Percentiles rank a stretch among this genome's conserved stretches.
Conservation (phyloP, 2,888 invertebrate genomes). For the Molorchus minor region DNA sequence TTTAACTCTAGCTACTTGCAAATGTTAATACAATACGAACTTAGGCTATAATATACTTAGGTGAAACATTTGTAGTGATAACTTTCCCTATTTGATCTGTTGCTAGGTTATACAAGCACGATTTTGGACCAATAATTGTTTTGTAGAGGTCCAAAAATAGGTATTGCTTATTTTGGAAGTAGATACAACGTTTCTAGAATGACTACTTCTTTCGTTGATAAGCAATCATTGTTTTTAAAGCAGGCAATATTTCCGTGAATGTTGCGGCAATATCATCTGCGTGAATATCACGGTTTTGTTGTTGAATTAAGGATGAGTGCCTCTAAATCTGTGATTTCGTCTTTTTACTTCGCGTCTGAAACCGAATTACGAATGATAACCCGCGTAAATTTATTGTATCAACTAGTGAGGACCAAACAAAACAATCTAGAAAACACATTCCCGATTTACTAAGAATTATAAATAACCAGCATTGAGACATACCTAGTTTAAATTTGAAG, state of each 20-base stretch:
- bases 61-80: slow-evolving; percentile 13
- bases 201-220: slow-evolving; percentile 2
- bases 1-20: slow-evolving; percentile 22
- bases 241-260: background rate
- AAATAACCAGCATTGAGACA: too few relatives aligned
- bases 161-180: slow-evolving; percentile 6
- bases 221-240: background rate
- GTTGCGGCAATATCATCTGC: background rate
- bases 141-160: slow-evolving; percentile 1
- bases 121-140: slow-evolving; percentile 13
- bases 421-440: slow-evolving; percentile 22
- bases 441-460: slow-evolving; percentile 9
- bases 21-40: slow-evolving; percentile 23
- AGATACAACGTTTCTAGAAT: slow-evolving; percentile 16
- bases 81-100: slow-evolving; percentile 12
- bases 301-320: slow-evolving; percentile 50
- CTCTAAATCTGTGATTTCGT: slow-evolving; percentile 61
- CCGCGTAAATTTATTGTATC: slow-evolving; percentile 21
- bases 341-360: slow-evolving; percentile 44
- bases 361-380: slow-evolving; percentile 36
- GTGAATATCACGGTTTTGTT: slow-evolving; percentile 3
- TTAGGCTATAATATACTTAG: slow-evolving; percentile 14
- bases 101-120: slow-evolving; percentile 9
- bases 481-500: too few relatives aligned
- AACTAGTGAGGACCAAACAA: slow-evolving; percentile 38